Percentiles rank a stretch among this genome's conserved stretches.
Evolutionary conservation across 2,797 vertebrate genomes (phyloP).

Genomic region (Rhincodon typus): DNA sequence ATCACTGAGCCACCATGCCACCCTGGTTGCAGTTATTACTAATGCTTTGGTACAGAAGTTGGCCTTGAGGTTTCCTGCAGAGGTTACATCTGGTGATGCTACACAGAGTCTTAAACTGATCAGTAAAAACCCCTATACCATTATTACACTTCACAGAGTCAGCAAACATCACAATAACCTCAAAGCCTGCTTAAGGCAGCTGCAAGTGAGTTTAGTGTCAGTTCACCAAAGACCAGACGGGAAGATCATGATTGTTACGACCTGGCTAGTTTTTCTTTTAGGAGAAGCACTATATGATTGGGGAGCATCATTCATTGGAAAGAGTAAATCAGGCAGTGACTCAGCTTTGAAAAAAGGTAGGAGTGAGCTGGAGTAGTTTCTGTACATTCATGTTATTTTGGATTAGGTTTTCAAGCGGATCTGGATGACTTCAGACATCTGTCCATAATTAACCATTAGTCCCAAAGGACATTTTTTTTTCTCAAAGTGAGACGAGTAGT

Average conservation of each 20-base stretch:
- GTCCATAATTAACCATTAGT: not conserved
- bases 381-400: not conserved
- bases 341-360: not conserved
- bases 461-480: no score
- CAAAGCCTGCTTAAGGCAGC: not conserved
- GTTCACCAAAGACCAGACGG: not conserved
- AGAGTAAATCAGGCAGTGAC: not conserved
- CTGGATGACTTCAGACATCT: not conserved
- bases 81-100: not conserved
- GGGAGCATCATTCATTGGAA: not conserved
- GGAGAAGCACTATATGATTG: not conserved
- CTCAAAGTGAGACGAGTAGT: not conserved
- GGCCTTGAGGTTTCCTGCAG: not conserved
- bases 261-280: conserved; percentile 13
- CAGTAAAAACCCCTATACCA: not conserved
- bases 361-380: not conserved
- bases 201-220: not conserved
- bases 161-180: conserved; percentile 28
- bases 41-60: no score
- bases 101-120: no score
- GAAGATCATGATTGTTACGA: conserved; percentile 16
- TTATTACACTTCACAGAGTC: conserved; percentile 6
- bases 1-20: no score
- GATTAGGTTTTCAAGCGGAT: not conserved
- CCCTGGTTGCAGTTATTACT: not conserved